Evolutionary conservation across 2,113 vertebrate genomes (phyloP).

Genomic region (Sclerurus mexicanus): DNA sequence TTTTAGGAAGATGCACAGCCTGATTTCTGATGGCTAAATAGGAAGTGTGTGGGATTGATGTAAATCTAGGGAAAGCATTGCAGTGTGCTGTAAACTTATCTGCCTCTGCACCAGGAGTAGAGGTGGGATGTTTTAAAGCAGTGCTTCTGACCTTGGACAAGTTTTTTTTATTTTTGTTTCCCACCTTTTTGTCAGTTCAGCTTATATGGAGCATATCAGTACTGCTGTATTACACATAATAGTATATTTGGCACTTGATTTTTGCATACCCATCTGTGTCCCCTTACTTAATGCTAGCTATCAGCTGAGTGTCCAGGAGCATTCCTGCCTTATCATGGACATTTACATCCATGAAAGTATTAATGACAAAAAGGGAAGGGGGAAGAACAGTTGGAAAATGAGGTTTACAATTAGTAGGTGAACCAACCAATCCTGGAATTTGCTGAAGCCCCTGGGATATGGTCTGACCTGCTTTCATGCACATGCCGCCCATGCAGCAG

Average conservation of each 20-base stretch:
- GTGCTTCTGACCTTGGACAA: not conserved
- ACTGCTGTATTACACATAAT: not conserved
- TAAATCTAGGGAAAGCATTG: not conserved
- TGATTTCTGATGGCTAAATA: not conserved
- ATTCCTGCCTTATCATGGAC: not conserved
- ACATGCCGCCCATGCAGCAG: fast-evolving
- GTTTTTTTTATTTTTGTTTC: not conserved
- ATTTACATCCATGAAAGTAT: not conserved
- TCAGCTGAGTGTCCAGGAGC: not conserved
- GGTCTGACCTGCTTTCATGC: not conserved
- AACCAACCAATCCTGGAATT: not conserved
- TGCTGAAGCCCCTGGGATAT: not conserved
- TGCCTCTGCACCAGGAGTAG: not conserved
- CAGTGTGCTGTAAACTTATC: not conserved
- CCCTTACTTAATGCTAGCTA: not conserved
- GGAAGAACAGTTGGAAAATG: not conserved
- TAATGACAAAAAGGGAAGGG: not conserved
- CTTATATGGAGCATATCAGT: not conserved
- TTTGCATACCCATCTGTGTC: not conserved
- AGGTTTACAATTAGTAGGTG: not conserved
- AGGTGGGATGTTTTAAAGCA: not conserved
- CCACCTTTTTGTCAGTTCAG: not conserved
- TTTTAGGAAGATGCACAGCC: not conserved
- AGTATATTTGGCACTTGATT: not conserved
- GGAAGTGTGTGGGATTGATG: not conserved